Percentiles rank a stretch among this genome's conserved stretches.
Conservation (phyloP, 2,113 vertebrate species). For the Morone saxatilis region DNA sequence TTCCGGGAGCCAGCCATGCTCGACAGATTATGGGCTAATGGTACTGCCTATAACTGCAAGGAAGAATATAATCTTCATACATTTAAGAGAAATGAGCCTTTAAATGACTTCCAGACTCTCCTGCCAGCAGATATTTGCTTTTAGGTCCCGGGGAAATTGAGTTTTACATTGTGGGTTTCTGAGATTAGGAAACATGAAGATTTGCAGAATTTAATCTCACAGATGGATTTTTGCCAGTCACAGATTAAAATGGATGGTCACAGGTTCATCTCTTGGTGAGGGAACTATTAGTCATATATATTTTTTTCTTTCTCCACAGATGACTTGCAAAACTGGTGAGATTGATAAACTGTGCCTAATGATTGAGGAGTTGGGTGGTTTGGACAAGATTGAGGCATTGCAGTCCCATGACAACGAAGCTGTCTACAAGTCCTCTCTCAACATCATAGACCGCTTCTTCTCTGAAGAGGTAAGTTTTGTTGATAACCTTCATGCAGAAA, state of each 20-base stretch:
- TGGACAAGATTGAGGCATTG: slow-evolving; percentile 92
- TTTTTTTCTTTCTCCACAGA: slow-evolving; percentile 76
- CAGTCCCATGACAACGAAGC: slow-evolving; percentile 91
- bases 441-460: slow-evolving; percentile 92
- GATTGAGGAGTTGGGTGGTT: slow-evolving; percentile 91
- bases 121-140: neutral
- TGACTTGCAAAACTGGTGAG: slow-evolving; percentile 89
- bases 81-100: neutral
- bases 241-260: slow-evolving; percentile 8
- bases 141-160: neutral
- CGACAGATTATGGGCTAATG: neutral
- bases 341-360: slow-evolving; percentile 89
- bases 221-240: neutral
- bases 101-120: neutral
- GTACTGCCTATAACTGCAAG: neutral
- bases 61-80: neutral
- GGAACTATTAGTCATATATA: neutral
- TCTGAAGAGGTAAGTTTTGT: slow-evolving; percentile 86
- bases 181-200: slow-evolving; percentile 9
- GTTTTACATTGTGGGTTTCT: neutral
- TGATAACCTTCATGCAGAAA: neutral
- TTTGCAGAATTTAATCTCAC: slow-evolving; percentile 4
- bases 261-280: neutral
- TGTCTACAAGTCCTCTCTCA: slow-evolving; percentile 89
- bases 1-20: neutral